phyloP scores from a whole-genome alignment of 2,797 vertebrate genomes.

The Bradypus variegatus region DNA sequence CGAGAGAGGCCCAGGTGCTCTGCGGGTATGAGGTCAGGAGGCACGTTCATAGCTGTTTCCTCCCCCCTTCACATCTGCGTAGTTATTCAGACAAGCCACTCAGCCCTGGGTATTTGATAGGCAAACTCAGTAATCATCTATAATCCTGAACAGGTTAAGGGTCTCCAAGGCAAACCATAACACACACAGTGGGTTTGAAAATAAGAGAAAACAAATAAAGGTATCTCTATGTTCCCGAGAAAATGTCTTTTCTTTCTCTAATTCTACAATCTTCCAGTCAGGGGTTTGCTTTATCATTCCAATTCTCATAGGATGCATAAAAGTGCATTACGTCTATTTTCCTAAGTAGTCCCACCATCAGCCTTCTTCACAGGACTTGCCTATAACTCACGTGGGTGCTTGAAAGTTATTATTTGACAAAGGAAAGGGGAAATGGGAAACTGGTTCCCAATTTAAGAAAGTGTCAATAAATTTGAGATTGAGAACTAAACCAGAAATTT shows the following conservation, averaged over 20 bases:
- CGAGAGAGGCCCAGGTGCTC: background rate
- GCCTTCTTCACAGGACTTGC: background rate
- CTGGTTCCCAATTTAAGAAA: background rate
- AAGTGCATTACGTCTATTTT: constrained; percentile 43
- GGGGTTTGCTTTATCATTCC: constrained; percentile 13
- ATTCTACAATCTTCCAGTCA: constrained; percentile 42
- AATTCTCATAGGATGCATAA: constrained; percentile 29
- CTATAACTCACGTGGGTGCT: background rate
- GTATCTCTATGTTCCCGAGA: constrained; percentile 34
- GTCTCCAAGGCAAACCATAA: constrained; percentile 42
- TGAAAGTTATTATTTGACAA: constrained; percentile 29
- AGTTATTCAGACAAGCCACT: constrained; percentile 40
- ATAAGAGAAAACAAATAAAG: constrained; percentile 55
- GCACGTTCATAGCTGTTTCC: background rate
- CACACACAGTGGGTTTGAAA: constrained; percentile 29
- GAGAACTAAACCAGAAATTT: background rate
- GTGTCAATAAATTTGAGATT: background rate
- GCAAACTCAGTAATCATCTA: constrained; percentile 53
- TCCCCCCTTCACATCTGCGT: background rate
- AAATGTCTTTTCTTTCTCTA: constrained; percentile 48
- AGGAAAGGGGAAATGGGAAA: background rate
- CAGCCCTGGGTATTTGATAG: background rate
- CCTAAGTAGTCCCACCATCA: background rate
- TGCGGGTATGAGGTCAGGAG: background rate
- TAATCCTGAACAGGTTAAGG: constrained; percentile 52